Conservation (phyloP, 2,888 invertebrate genomes). For the Athalia circularis region DNA sequence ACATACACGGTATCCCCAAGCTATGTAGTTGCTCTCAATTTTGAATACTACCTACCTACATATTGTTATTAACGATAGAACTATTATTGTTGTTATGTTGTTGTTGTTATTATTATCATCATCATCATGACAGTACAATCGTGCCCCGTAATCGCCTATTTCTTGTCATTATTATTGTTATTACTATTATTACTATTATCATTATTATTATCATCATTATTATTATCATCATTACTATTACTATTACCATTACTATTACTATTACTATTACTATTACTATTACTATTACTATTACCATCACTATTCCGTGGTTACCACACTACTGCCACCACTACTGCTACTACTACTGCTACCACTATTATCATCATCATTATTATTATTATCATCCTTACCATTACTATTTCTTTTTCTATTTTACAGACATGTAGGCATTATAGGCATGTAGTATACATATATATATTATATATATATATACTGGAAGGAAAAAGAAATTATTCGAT, state of each 20-base stretch:
- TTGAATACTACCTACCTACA: background rate
- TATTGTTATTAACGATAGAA: conserved; percentile 32
- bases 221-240: conserved; percentile 1
- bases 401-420: background rate
- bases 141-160: conserved; percentile 9
- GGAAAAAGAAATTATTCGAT: too few relatives aligned
- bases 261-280: background rate
- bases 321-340: too few relatives aligned
- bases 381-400: too few relatives aligned
- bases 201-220: conserved; percentile 1
- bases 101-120: conserved; percentile 46
- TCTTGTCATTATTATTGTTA: background rate
- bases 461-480: background rate
- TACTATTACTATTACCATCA: conserved; percentile 44
- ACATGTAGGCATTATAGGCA: background rate
- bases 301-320: too few relatives aligned
- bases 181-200: background rate
- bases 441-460: background rate
- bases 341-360: too few relatives aligned
- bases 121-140: background rate
- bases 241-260: background rate
- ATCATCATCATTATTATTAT: too few relatives aligned
- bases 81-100: conserved; percentile 48
- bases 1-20: too few relatives aligned
- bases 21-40: too few relatives aligned